Evolutionary conservation across 2,888 invertebrate species (phyloP), one percentile per base, ranked within the genome.

Genomic region (Palloptera scutellata): DNA sequence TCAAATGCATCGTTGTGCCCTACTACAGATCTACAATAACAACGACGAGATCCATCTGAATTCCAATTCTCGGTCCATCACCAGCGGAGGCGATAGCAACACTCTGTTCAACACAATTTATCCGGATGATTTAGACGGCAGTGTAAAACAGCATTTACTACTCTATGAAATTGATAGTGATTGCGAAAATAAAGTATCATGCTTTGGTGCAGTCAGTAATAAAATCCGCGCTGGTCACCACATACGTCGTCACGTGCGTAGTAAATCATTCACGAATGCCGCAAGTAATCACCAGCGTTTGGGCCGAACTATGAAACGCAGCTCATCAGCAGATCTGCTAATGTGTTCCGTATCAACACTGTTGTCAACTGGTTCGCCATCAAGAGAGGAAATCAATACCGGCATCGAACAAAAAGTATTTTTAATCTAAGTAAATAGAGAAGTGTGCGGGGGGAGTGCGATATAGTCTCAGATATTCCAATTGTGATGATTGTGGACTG

Each of bases 241-340:
- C 12, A 67, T 61, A 17, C 70, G 74, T 55, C 72, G 78, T 42
- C 79, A 81, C 42, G 76, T 76, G 43, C 81, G 84, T n/a, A 84
- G 84, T 73, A 83, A 79, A 69, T 84, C 84, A 1, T 82, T 84
- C 68, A 81, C 80, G 66, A 82, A 77, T 19, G 53, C 74, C 51
- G 70, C 67, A 13, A 72, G 70, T 5, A 73, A 61, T 53, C 68
- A 69, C 30, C 75, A 72, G 20, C 64, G 66, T 9, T 10, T 48
- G 13, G 61, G 60, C 1, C 59, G 67, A 48, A 69, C 69, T 40
- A 68, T 78, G 51, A 80, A 80, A 71, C 80, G 83, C 65, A 83
- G 81, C 57, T 83, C 82, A 2, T 85, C 84, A 12, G 84, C 81
- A 0, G 83, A 85, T 75, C 72, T 83, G 63, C 74, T 84, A 42